Percentiles rank a stretch among this genome's conserved stretches.
Evolutionary conservation across 2,113 vertebrate species (phyloP).

Genomic region (Microcebus lehilahytsara): DNA sequence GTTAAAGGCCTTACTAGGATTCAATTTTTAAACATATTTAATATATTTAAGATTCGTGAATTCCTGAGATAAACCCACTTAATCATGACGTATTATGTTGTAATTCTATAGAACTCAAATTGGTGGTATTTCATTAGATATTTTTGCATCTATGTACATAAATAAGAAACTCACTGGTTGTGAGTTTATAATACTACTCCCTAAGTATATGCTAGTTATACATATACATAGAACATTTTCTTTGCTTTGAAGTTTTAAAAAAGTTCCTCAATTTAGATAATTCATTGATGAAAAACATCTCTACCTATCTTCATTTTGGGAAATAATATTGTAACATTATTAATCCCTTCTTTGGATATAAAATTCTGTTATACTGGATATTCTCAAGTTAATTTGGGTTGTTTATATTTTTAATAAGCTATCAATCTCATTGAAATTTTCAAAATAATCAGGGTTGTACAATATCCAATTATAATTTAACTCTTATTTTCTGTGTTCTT

Average conservation of each 20-base stretch:
- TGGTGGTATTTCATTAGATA: neutral
- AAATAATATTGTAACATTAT: neutral
- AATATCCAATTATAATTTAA: neutral
- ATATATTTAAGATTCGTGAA: neutral
- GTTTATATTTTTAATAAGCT: neutral
- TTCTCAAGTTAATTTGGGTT: neutral
- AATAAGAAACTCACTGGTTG: neutral
- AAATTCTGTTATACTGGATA: neutral
- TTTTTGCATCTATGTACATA: neutral
- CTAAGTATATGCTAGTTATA: neutral
- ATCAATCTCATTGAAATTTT: neutral
- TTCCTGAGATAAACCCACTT: neutral
- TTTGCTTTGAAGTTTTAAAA: neutral
- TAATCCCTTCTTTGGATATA: neutral
- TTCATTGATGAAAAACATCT: neutral
- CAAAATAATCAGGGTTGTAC: neutral
- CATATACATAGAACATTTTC: neutral
- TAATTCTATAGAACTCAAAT: neutral
- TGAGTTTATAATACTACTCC: neutral
- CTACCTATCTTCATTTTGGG: neutral
- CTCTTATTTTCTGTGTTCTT: neutral
- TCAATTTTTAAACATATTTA: neutral
- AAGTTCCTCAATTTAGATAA: neutral
- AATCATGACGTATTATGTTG: neutral
- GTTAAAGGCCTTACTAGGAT: neutral